Base-by-base conservation (phyloP, 2,113 vertebrate genomes). In the Apteryx mantelli region DNA sequence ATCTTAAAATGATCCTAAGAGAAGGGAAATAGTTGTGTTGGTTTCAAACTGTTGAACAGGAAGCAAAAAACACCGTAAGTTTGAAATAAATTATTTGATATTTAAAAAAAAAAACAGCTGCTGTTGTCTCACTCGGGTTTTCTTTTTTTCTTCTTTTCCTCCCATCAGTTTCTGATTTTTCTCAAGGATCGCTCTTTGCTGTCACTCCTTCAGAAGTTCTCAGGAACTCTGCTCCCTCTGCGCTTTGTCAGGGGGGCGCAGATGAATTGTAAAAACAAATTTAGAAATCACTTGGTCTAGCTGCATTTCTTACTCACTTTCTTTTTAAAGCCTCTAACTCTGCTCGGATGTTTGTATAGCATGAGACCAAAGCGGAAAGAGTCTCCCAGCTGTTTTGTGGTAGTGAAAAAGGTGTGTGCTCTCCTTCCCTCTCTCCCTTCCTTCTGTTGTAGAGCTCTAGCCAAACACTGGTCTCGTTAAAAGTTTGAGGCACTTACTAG, bases 1-100 rank as follows among this genome's bases (percentile, higher is more conserved):
- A 42, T 19, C 91, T 91, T 88, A 26, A 94, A 93, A 80, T 83
- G 15, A 63, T 71, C 63, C 82, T 88, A 74, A 92, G 44, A 86
- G 50, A 22, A 90, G 36, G 34, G 83, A 91, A 83, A n/a, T 6
- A 24, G 76, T 73, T 86, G 14, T 40, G 42, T 26, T 64, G n/a
- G 55, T 70, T 93, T 94, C 36, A 86, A 91, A 77, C 50, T 86
- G 82, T 58, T 74, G 64, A 83, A 44, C 84, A 91, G 94, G 85
- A 97, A 96, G 71, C 58, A 91, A 93, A 95, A 97, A 61, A 48
- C 86, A 44, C 75, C 34, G 79, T 21, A 20, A 91, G 76, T 52
- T 73, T 90, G 46, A 83, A 95, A 76, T 50, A 21, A 90, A 68
- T 71, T 73, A 86, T 95, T 93, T 95, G 56, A 9, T 65, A 22